Evolutionary conservation across 2,797 vertebrate genomes (phyloP).

Genomic region (Lacerta agilis): DNA sequence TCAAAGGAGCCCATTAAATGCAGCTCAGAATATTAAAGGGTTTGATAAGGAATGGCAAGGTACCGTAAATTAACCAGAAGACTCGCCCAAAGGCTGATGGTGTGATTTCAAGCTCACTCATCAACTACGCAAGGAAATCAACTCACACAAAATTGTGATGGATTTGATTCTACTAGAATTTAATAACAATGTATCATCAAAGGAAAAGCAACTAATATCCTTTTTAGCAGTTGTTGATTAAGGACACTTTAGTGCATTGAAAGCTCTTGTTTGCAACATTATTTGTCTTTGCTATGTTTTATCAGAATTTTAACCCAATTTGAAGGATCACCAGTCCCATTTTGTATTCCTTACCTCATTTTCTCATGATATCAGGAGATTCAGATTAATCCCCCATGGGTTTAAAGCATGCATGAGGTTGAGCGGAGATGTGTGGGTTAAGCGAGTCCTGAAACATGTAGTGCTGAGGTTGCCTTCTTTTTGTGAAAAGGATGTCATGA

Average conservation of each 20-base stretch:
- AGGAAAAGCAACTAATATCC: neutral
- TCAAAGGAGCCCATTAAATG: constrained; percentile 71
- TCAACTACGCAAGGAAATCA: constrained; percentile 35
- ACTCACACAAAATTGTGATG: constrained; percentile 45
- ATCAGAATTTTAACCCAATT: neutral
- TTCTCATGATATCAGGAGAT: neutral
- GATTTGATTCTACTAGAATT: constrained; percentile 2
- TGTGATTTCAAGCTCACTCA: constrained; percentile 61
- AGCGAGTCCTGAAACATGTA: no score
- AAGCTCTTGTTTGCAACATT: neutral
- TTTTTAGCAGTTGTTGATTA: neutral
- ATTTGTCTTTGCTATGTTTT: neutral
- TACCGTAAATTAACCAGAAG: constrained; percentile 66
- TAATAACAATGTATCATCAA: neutral
- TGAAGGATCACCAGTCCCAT: neutral
- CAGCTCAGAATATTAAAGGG: constrained; percentile 52
- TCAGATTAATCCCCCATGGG: neutral
- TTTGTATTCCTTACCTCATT: neutral
- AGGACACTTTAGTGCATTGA: neutral
- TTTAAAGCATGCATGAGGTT: neutral
- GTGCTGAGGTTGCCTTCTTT: no score
- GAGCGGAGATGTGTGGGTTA: neutral
- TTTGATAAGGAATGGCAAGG: constrained; percentile 61
- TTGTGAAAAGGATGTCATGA: no score
- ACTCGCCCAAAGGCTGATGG: constrained; percentile 35